These are phyloP conservation scores for Poeciliopsis infans DNA, from an alignment of 2,797 vertebrate species.

Conservation along the genomic window DNA sequence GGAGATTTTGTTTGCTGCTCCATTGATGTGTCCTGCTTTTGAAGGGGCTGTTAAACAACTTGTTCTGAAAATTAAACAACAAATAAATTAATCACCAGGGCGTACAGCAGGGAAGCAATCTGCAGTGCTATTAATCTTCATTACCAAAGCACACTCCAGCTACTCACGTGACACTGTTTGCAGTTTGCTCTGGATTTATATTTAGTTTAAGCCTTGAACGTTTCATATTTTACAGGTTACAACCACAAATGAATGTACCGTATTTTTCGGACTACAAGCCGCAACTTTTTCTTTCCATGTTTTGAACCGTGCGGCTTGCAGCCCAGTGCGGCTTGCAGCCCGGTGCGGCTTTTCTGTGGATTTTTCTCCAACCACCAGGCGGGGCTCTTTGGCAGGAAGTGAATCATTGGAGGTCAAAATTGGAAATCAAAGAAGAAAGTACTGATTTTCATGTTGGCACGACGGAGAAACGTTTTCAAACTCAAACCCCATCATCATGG, in stretches of 20 bases:
- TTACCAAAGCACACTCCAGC: not conserved
- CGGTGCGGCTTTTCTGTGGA: too few species aligned
- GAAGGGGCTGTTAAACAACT: not conserved
- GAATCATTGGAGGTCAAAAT: too few species aligned
- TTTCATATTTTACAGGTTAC: not conserved
- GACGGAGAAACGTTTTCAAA: too few species aligned
- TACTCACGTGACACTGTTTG: not conserved
- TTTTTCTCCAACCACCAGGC: too few species aligned
- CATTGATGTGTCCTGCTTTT: not conserved
- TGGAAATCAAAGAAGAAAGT: too few species aligned
- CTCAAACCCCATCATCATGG: too few species aligned
- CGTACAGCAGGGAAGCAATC: not conserved
- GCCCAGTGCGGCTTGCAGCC: too few species aligned
- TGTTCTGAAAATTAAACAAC: not conserved
- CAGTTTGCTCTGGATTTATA: constrained; percentile 29
- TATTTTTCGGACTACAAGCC: too few species aligned
- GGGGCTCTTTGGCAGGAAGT: too few species aligned
- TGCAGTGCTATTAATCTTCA: constrained; percentile 2
- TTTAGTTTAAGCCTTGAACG: constrained; percentile 29
- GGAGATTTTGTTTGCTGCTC: not conserved
- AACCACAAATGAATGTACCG: not conserved
- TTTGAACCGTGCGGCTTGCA: too few species aligned
- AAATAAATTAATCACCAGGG: not conserved
- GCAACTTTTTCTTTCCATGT: too few species aligned
- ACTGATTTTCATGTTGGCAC: too few species aligned